Evolutionary conservation across 2,797 vertebrate genomes (phyloP).

Genomic region (Selene dorsalis): DNA sequence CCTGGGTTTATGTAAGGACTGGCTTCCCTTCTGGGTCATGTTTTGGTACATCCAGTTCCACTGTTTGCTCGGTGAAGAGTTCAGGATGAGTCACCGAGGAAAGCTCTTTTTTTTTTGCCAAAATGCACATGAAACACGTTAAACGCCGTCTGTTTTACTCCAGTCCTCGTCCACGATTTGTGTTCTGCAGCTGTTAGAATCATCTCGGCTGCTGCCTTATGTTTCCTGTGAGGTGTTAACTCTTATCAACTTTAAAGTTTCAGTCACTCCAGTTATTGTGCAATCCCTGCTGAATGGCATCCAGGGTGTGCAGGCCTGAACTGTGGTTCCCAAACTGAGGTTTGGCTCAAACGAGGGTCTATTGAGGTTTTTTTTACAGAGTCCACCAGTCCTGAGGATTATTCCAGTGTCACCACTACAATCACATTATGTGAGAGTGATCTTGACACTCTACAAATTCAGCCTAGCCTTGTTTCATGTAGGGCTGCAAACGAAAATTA

Average conservation of each 20-base stretch:
- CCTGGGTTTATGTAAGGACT: slow-evolving; percentile 66
- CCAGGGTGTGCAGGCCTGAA: slow-evolving; percentile 37
- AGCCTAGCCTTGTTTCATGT: neutral
- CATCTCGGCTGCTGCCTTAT: neutral
- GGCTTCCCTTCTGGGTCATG: slow-evolving; percentile 73
- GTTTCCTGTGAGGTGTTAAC: neutral
- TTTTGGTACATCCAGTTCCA: slow-evolving; percentile 76
- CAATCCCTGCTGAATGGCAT: slow-evolving; percentile 25
- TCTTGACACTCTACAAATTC: no score
- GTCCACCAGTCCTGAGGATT: neutral
- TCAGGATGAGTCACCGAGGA: slow-evolving; percentile 74
- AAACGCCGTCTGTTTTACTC: slow-evolving; percentile 20
- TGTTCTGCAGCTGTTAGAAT: neutral
- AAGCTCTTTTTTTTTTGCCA: slow-evolving; percentile 47
- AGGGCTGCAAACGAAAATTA: neutral
- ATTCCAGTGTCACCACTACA: neutral
- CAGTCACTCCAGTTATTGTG: slow-evolving; percentile 26
- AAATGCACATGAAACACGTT: slow-evolving; percentile 34
- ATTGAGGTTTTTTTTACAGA: neutral
- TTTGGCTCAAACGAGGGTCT: slow-evolving; percentile 18
- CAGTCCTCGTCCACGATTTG: neutral
- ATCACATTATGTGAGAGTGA: no score
- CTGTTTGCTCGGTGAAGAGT: slow-evolving; percentile 64
- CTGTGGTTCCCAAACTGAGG: slow-evolving; percentile 31
- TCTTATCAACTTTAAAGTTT: slow-evolving; percentile 14